These are phyloP conservation scores for Limonius californicus DNA, from an alignment of 1,140 invertebrate genomes.

Conservation along the genomic window DNA sequence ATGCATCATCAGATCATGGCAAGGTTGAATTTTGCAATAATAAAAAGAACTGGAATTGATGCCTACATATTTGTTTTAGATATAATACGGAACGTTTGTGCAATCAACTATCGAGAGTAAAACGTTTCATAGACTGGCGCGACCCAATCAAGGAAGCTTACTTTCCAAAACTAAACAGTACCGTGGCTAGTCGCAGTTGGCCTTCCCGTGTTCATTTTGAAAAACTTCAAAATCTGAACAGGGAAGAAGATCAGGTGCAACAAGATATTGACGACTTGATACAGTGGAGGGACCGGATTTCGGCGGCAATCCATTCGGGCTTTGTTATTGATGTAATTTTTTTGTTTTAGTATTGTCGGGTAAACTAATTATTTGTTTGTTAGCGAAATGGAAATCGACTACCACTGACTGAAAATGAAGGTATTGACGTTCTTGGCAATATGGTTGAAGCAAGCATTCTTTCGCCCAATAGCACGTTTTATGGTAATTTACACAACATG, in stretches of 20 bases:
- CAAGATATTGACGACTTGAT: constrained; percentile 67
- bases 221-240: constrained; percentile 58
- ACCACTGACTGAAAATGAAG: constrained; percentile 59
- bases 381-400: background rate
- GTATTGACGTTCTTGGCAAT: too few relatives aligned
- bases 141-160: constrained; percentile 64
- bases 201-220: constrained; percentile 59
- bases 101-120: constrained; percentile 56
- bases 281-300: constrained; percentile 70
- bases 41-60: too few relatives aligned
- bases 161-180: constrained; percentile 66
- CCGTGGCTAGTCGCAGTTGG: constrained; percentile 60
- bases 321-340: constrained; percentile 55
- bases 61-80: too few relatives aligned
- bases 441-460: constrained; percentile 69
- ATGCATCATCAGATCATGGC: too few relatives aligned
- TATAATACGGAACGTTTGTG: constrained; percentile 66
- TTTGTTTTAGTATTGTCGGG: too few relatives aligned
- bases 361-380: too few relatives aligned
- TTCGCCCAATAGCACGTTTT: constrained; percentile 63
- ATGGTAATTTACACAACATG: constrained; percentile 72
- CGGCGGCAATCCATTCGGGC: constrained; percentile 69
- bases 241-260: constrained; percentile 61
- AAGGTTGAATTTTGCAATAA: too few relatives aligned
- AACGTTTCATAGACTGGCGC: constrained; percentile 55